Evolutionary conservation across 2,888 invertebrate genomes (phyloP).

Genomic region (Barypeithes pellucidus): DNA sequence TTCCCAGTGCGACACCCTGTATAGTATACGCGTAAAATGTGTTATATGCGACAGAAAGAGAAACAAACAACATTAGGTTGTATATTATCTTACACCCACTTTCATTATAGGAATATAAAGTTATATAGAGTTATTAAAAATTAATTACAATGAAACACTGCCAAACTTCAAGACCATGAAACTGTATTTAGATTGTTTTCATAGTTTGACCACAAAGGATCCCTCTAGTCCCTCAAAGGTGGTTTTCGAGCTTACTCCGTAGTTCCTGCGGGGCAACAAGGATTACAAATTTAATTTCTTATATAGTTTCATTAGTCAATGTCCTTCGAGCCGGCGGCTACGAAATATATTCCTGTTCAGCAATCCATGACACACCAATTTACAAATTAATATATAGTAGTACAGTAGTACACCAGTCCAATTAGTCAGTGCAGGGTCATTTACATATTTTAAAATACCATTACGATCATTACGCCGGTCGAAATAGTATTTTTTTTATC

Average conservation of each 20-base stretch:
- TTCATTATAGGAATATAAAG: too few species aligned
- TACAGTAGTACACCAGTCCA: slow-evolving; percentile 39
- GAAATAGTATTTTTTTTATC: too few species aligned
- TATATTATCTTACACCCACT: too few species aligned
- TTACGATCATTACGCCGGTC: too few species aligned
- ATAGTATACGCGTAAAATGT: too few species aligned
- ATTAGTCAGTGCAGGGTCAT: slow-evolving; percentile 45
- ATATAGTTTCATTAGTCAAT: slow-evolving; percentile 53
- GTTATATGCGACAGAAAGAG: too few species aligned
- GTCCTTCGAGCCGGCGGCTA: slow-evolving; percentile 42
- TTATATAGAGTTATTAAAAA: background rate
- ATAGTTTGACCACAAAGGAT: slow-evolving; percentile 38
- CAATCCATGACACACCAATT: slow-evolving; percentile 51
- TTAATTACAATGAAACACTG: background rate
- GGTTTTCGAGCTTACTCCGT: slow-evolving; percentile 38
- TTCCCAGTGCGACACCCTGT: too few species aligned
- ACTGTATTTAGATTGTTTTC: slow-evolving; percentile 31
- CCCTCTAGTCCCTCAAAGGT: slow-evolving; percentile 30
- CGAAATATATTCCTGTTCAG: slow-evolving; percentile 44
- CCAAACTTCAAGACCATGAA: slow-evolving; percentile 20
- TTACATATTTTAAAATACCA: slow-evolving; percentile 44
- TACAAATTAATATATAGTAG: slow-evolving; percentile 53
- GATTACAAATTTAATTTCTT: slow-evolving; percentile 53
- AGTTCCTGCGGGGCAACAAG: slow-evolving; percentile 41
- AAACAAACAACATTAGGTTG: too few species aligned